Percentiles rank a stretch among this genome's conserved stretches.
phyloP scores from a whole-genome alignment of 2,888 invertebrate species.

The Heliconius sara region DNA sequence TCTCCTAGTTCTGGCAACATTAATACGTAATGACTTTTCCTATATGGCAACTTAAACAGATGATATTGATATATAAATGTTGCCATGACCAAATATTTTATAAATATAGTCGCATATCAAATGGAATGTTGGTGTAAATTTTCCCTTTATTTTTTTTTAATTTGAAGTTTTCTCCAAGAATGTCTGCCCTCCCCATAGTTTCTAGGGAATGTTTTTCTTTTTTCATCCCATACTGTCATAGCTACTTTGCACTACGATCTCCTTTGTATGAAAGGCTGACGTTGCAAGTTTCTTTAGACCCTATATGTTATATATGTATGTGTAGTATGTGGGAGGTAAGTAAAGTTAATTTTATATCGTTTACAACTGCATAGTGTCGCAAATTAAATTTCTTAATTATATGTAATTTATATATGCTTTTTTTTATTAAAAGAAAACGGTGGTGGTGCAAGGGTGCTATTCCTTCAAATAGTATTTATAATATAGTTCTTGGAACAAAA shows the following conservation, averaged over 20 bases:
- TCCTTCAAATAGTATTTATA: background rate
- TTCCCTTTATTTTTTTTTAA: slow-evolving; percentile 62
- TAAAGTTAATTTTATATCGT: slow-evolving; percentile 52
- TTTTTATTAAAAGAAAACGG: background rate
- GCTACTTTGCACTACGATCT: slow-evolving; percentile 75
- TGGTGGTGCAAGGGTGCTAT: background rate
- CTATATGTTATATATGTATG: slow-evolving; percentile 41
- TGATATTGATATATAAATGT: slow-evolving; percentile 57
- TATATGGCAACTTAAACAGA: slow-evolving; percentile 14
- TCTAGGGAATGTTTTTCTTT: slow-evolving; percentile 78
- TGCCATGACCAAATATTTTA: slow-evolving; percentile 66
- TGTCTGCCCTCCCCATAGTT: slow-evolving; percentile 84
- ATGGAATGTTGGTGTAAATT: slow-evolving; percentile 88
- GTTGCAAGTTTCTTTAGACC: slow-evolving; percentile 66
- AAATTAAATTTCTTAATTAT: background rate
- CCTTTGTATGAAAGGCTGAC: slow-evolving; percentile 75
- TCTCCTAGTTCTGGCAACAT: slow-evolving; percentile 78
- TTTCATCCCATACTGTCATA: slow-evolving; percentile 73
- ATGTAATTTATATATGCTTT: background rate
- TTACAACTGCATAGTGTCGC: slow-evolving; percentile 57
- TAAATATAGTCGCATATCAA: slow-evolving; percentile 76
- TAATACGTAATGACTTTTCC: slow-evolving; percentile 24
- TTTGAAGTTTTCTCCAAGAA: slow-evolving; percentile 78
- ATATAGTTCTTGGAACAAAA: background rate
- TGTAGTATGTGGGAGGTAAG: slow-evolving; percentile 60